phyloP scores from a whole-genome alignment of 2,113 vertebrate species.

The Ictidomys tridecemlineatus region DNA sequence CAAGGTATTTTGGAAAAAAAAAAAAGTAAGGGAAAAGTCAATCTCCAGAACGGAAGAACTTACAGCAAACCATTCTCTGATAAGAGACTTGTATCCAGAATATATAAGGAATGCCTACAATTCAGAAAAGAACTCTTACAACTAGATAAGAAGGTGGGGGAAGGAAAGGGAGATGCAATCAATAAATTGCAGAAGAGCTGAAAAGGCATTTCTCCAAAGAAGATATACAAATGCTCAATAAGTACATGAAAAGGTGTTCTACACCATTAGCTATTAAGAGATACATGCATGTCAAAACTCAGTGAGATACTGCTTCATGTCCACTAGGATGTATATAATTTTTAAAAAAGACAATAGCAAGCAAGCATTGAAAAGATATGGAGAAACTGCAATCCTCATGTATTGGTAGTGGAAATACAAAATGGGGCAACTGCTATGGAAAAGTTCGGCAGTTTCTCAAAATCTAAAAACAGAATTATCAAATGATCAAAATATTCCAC shows the following conservation, averaged over 20 bases:
- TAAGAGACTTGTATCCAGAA: background rate
- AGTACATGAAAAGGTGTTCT: background rate
- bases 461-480: constrained; percentile 45
- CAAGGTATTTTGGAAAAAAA: too few relatives aligned
- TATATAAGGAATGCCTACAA: background rate
- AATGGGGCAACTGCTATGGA: constrained; percentile 34
- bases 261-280: background rate
- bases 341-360: background rate
- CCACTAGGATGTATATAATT: background rate
- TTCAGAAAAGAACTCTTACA: background rate
- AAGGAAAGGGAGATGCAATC: background rate
- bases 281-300: constrained; percentile 29
- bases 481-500: constrained; percentile 36
- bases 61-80: constrained; percentile 23
- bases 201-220: background rate
- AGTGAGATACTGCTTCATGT: background rate
- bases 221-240: background rate
- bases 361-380: background rate
- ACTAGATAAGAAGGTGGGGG: background rate
- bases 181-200: background rate
- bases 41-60: background rate
- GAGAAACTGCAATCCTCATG: background rate
- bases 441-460: constrained; percentile 21
- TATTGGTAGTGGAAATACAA: background rate
- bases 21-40: background rate